Percentiles rank a stretch among this genome's conserved stretches.
Evolutionary conservation across 2,113 vertebrate genomes (phyloP).

Genomic region (Phodopus roborovskii): DNA sequence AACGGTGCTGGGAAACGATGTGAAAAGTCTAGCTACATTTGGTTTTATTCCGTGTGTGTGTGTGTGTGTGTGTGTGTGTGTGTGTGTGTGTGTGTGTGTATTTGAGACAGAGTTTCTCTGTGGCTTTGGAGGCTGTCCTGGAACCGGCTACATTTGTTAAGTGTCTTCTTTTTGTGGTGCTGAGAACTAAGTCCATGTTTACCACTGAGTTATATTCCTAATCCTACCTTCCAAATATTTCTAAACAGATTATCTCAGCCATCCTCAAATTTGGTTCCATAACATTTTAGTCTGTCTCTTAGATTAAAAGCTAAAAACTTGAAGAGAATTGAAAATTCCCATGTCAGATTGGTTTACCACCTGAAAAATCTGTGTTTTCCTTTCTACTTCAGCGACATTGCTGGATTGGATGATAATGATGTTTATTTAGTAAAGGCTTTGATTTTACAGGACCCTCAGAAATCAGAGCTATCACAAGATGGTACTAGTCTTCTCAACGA

Average conservation of each 20-base stretch:
- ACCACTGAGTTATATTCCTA: not conserved
- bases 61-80: too few relatives aligned
- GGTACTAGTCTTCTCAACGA: slow-evolving; percentile 47
- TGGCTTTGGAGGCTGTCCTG: too few relatives aligned
- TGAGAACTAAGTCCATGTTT: not conserved
- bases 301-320: not conserved
- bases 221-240: not conserved
- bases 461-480: slow-evolving; percentile 59
- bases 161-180: not conserved
- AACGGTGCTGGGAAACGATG: not conserved
- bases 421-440: slow-evolving; percentile 50
- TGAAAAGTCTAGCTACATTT: slow-evolving; percentile 28
- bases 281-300: slow-evolving; percentile 16
- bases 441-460: slow-evolving; percentile 48
- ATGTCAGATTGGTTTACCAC: not conserved
- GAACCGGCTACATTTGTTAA: not conserved
- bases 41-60: not conserved
- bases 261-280: slow-evolving; percentile 21
- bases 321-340: slow-evolving; percentile 1
- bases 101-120: too few relatives aligned
- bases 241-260: slow-evolving; percentile 15
- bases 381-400: slow-evolving; percentile 31
- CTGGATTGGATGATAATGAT: slow-evolving; percentile 13
- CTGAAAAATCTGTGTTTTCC: not conserved
- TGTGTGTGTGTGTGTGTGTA: too few relatives aligned